A percentile compares a stretch with the other conserved stretches of the same genome.
Conservation (phyloP, 2,888 invertebrate genomes). For the Folsomia manolachei region DNA sequence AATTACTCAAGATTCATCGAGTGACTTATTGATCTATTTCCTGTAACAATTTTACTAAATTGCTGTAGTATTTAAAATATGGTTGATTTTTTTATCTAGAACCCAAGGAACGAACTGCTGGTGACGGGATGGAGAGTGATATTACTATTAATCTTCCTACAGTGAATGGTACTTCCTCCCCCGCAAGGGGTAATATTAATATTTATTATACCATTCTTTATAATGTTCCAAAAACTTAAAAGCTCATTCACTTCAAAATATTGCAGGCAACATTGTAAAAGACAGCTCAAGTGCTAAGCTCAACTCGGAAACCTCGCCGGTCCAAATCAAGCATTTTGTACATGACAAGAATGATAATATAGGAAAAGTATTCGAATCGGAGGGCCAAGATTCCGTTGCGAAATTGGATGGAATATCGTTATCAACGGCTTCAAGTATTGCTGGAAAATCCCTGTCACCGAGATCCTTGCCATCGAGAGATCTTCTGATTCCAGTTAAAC, state of each 20-base stretch:
- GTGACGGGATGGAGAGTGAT: constrained; percentile 49
- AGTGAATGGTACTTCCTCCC: no score
- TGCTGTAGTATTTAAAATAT: constrained; percentile 5
- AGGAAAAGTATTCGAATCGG: not conserved
- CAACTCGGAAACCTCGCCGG: no score
- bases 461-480: constrained; percentile 45
- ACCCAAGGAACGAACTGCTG: constrained; percentile 41
- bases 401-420: not conserved
- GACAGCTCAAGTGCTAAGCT: no score
- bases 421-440: not conserved
- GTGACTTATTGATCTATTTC: no score
- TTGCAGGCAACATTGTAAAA: no score
- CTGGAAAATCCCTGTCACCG: constrained; percentile 18
- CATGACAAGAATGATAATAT: not conserved
- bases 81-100: not conserved
- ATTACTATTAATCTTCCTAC: not conserved
- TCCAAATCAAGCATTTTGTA: no score
- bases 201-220: no score
- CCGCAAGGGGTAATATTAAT: no score
- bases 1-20: no score
- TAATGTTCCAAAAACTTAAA: no score
- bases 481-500: constrained; percentile 42
- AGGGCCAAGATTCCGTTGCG: not conserved
- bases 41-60: no score
- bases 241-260: no score